These are phyloP conservation scores for Equus przewalskii DNA, from an alignment of 2,113 vertebrate genomes.

Conservation along the genomic window DNA sequence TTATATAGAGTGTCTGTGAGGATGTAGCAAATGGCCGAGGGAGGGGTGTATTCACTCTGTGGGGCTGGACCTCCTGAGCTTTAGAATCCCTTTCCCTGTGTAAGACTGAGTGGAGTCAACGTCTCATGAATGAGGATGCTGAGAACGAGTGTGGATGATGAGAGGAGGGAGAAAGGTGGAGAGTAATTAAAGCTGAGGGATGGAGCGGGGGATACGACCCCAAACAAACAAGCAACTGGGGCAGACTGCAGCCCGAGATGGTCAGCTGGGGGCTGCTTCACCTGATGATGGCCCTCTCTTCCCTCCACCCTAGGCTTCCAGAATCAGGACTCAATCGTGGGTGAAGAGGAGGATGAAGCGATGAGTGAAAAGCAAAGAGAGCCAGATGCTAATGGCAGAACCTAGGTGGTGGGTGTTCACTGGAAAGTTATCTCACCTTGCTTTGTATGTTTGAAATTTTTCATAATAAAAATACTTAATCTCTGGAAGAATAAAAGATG, in stretches of 20 bases:
- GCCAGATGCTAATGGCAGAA: background rate
- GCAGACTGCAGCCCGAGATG: background rate
- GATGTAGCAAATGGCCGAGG: background rate
- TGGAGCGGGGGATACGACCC: background rate
- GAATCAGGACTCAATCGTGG: background rate
- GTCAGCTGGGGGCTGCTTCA: background rate
- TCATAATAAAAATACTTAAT: background rate
- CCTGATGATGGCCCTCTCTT: background rate
- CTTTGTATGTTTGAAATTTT: background rate
- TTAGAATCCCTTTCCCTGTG: background rate
- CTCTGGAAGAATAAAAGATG: background rate
- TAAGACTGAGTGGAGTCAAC: background rate
- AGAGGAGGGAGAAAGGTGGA: background rate
- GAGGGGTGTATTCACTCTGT: background rate
- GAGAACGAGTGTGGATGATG: background rate
- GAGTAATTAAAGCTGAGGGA: background rate
- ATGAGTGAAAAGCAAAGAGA: background rate
- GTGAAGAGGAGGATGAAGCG: background rate
- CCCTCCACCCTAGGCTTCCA: background rate
- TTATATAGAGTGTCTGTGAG: background rate
- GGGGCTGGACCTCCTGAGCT: background rate
- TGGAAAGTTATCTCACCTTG: background rate
- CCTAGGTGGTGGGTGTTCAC: background rate
- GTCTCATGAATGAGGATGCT: background rate
- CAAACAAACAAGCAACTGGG: background rate